Evolutionary conservation across 37 sponge, comb jelly and placozoan species (phyloP), one percentile per base, ranked within the genome.

Genomic region (Cliona cf. orientalis): DNA sequence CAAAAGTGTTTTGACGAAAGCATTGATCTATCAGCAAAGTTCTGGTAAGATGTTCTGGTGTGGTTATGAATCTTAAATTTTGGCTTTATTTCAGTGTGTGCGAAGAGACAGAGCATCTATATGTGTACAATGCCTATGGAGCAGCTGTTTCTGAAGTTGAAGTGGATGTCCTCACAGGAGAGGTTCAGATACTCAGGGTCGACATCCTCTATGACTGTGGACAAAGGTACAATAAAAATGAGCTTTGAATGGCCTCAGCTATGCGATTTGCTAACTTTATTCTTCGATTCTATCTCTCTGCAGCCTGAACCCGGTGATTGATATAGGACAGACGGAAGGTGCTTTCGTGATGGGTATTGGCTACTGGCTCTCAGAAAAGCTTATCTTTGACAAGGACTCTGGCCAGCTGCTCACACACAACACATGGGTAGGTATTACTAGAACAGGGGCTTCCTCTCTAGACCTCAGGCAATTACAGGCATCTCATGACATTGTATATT

Each of bases 131-230:
- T 43, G 25, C 74, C 38, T 94, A 87, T 80, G 94, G 94, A 37
- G 84, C 67, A 17, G 63, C 69, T 22, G 79, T 72, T 42, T 33
- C 83, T 59, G 94, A 93, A 57, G 86, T 86, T 23, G 94, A 93
- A 56, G 53, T 94, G 66, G 91, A 94, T 70, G 81, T 94, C 6
- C 72, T 94, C 36, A 94, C 94, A 32, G 94, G 94, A 75, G 58
- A 90, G 60, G 68, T 59, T 5, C 65, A 94, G 57, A 45, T 94
- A 0, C 58, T 87, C 31, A 42, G 94, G 37, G 78, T 85, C n/a
- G 94, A 94, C 70, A 83, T 90, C n/a, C 81, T 94, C 49, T 90
- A 87, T 28, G 94, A 94, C 85, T 94, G 94, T 84, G 94, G 94
- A 35, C 64, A 89, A 25, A 93, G 93, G 91, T 90, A 55, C 58